Evolutionary conservation across 2,888 invertebrate genomes (phyloP).

Genomic region (Cheilosia grossa): DNA sequence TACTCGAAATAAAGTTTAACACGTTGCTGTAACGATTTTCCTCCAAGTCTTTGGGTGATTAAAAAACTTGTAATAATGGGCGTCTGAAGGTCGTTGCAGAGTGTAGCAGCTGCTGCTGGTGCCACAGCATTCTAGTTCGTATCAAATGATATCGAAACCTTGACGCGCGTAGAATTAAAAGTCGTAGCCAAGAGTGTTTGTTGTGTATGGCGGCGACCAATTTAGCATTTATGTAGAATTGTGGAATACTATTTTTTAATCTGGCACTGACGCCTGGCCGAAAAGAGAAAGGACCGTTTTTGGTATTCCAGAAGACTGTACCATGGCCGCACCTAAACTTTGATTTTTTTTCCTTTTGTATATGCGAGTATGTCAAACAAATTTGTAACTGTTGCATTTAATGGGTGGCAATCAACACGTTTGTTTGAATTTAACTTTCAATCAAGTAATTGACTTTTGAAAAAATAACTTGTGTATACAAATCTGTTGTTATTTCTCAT

Average conservation of each 20-base stretch:
- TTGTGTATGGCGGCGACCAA: slow-evolving; percentile 27
- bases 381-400: slow-evolving; percentile 1
- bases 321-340: slow-evolving; percentile 35
- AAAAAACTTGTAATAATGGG: slow-evolving; percentile 56
- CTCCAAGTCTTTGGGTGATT: slow-evolving; percentile 43
- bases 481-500: no score
- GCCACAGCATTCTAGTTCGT: slow-evolving; percentile 46
- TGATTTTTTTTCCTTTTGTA: not conserved
- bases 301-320: slow-evolving; percentile 49
- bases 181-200: slow-evolving; percentile 31
- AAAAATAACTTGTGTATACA: not conserved
- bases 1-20: slow-evolving; percentile 17
- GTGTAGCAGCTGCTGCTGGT: slow-evolving; percentile 34
- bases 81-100: slow-evolving; percentile 68
- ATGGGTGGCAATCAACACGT: slow-evolving; percentile 1
- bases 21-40: slow-evolving; percentile 35
- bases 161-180: slow-evolving; percentile 20
- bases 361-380: not conserved
- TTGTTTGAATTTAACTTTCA: not conserved
- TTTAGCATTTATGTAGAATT: slow-evolving; percentile 45
- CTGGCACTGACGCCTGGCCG: slow-evolving; percentile 18
- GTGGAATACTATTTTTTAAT: slow-evolving; percentile 8
- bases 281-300: slow-evolving; percentile 59
- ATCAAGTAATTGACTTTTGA: not conserved
- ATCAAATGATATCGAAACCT: slow-evolving; percentile 65